Base-by-base conservation (phyloP, 2,113 vertebrate species). In the Thymallus thymallus region DNA sequence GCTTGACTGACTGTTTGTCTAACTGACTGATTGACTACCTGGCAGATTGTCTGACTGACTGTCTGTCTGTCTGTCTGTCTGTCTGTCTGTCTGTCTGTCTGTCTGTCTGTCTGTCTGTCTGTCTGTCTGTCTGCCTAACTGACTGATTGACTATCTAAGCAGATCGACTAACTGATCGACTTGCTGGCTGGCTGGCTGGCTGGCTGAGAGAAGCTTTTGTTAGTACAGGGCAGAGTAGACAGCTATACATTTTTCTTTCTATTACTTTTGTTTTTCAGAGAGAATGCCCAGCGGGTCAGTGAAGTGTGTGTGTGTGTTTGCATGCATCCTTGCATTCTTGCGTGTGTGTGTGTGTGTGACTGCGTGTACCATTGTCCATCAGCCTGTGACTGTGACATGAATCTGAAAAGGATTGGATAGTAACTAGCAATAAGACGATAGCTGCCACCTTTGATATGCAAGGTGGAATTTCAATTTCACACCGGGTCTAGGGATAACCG, bases 191-290 rank as follows among this genome's bases (percentile, higher is more conserved):
- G 32, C 32, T 32, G 32, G 5, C 32, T 48, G 45, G 14, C 13
- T 48, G 45, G 4, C 46, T 67, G 68, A 51, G 48, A 7, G 58
- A 32, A 29, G 10, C 46, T 13, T 35, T 61, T 46, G 24, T n/a
- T 62, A 13, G 22, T 6, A 62, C n/a, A 46, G 82, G 82, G 79
- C 77, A 75, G 64, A 81, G 80, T 76, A 85, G 87, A 87, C 86
- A 80, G 73, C 71, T 86, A 91, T 90, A 84, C 89, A 91, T 90
- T 90, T 78, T 68, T 81, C 85, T 76, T 78, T 85, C 86, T 88
- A 85, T 91, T 88, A 87, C 90, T 89, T 90, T 88, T 86, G 75
- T 87, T 88, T 90, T 86, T 83, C 71, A 29, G 76, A 66, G 61
- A 76, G 73, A 81, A 87, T 77, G 78, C 63, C 75, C 18, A 80